phyloP scores from a whole-genome alignment of 2,113 vertebrate species.

The Columba janthina region DNA sequence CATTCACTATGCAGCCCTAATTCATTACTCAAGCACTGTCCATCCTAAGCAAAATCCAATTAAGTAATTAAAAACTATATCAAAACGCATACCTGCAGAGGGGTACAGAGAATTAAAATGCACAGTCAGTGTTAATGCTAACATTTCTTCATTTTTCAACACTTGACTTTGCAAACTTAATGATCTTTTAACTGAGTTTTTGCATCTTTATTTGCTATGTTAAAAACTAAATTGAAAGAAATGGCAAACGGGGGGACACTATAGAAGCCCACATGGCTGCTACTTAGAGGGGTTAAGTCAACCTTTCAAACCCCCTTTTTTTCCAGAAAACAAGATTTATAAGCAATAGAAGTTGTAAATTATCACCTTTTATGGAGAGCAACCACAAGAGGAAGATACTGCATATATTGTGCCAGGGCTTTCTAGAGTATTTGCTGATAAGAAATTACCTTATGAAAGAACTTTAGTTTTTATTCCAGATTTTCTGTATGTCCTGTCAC shows the following conservation, averaged over 20 bases:
- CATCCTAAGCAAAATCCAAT: neutral
- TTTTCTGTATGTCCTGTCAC: neutral
- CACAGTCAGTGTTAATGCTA: neutral
- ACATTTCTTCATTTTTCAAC: neutral
- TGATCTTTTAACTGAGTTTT: neutral
- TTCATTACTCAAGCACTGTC: neutral
- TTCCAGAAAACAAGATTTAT: neutral
- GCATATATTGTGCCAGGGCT: neutral
- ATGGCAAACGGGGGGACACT: neutral
- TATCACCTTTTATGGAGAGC: neutral
- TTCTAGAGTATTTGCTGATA: neutral
- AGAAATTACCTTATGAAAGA: neutral
- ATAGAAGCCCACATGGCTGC: neutral
- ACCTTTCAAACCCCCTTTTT: neutral
- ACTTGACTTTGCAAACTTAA: neutral
- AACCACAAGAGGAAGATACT: neutral
- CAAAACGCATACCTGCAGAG: neutral
- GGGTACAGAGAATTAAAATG: neutral
- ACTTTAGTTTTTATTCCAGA: neutral
- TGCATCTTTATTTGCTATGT: neutral
- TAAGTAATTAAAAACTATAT: conserved; percentile 14
- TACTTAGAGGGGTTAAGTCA: neutral
- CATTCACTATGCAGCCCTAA: neutral
- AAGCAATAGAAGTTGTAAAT: neutral
- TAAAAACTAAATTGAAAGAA: neutral